These are phyloP conservation scores for Nestor notabilis DNA, from an alignment of 2,113 vertebrate genomes.

Conservation along the genomic window DNA sequence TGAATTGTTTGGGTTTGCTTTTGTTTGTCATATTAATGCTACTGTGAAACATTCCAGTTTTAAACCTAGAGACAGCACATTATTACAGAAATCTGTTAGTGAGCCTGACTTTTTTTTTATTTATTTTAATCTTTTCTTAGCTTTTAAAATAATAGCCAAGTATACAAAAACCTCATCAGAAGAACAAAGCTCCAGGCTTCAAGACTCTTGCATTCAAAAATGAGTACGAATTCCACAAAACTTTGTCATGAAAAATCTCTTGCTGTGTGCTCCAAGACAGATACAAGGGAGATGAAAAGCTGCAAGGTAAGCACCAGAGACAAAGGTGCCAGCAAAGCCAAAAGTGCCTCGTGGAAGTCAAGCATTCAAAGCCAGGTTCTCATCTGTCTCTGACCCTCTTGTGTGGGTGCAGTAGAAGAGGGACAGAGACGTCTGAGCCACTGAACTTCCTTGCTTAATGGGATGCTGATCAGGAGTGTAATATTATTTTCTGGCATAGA, in stretches of 20 bases:
- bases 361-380: not conserved
- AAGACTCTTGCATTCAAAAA: not conserved
- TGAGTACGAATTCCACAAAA: not conserved
- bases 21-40: not conserved
- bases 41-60: not conserved
- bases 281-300: not conserved
- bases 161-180: not conserved
- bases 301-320: not conserved
- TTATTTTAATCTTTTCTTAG: not conserved
- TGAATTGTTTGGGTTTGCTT: slow-evolving; percentile 33
- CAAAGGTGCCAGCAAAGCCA: not conserved
- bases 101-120: not conserved
- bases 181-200: not conserved
- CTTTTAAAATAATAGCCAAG: not conserved
- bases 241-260: not conserved
- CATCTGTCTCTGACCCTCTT: not conserved
- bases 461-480: not conserved
- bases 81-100: not conserved
- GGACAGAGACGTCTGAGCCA: not conserved
- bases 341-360: not conserved
- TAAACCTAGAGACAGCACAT: not conserved
- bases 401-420: not conserved
- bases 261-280: not conserved
- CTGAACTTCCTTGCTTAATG: not conserved
- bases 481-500: not conserved